Percentiles rank a stretch among this genome's conserved stretches.
Conservation (phyloP, 2,113 vertebrate species). For the Azemiops feae region DNA sequence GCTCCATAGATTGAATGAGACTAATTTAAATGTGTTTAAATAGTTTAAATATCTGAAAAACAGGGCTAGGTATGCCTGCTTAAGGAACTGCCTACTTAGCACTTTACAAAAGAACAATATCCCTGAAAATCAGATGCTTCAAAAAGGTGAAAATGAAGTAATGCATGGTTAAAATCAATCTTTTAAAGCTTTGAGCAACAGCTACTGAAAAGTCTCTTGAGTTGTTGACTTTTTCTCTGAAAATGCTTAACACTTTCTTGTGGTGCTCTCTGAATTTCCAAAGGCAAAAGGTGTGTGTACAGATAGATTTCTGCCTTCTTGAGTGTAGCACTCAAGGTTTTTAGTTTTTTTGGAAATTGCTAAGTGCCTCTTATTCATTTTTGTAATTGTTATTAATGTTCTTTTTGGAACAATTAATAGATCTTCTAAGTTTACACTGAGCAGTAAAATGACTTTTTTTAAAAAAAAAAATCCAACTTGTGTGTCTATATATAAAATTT, state of each 20-base stretch:
- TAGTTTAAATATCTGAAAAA: background rate
- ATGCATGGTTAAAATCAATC: background rate
- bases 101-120: background rate
- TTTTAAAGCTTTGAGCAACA: background rate
- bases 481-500: background rate
- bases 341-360: background rate
- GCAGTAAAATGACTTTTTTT: background rate
- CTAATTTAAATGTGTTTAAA: background rate
- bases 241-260: background rate
- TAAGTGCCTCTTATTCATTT: conserved; percentile 13
- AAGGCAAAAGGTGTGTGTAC: background rate
- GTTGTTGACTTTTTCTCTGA: background rate
- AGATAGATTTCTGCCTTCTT: background rate
- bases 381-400: background rate
- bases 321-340: background rate
- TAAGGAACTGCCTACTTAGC: background rate
- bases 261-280: background rate
- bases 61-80: background rate
- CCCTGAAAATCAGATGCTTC: background rate
- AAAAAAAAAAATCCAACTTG: no score
- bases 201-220: background rate
- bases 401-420: background rate
- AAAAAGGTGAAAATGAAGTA: fast-evolving
- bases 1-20: no score
- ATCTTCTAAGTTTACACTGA: background rate